Evolutionary conservation across 2,888 invertebrate genomes (phyloP).

Genomic region (Epistrophe grossulariae): DNA sequence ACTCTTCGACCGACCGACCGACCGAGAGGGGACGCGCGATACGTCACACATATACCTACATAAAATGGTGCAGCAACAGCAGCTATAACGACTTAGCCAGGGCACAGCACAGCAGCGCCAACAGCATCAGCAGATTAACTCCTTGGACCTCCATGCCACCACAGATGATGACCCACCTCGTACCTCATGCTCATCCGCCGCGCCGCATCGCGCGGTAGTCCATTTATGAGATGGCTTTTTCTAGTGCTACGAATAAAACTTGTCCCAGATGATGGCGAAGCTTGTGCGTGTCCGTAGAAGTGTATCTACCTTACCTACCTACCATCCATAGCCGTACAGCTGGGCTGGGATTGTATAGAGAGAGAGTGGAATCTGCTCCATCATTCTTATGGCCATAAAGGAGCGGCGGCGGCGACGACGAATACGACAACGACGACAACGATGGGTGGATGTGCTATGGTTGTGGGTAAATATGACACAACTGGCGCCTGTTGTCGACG

Average conservation of each 20-base stretch:
- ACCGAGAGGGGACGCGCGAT: neutral
- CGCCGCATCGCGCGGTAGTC: slow-evolving; percentile 9
- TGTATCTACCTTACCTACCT: neutral
- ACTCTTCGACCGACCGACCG: neutral
- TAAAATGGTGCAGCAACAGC: slow-evolving; percentile 31
- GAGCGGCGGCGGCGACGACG: slow-evolving; percentile 10
- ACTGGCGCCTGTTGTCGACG: slow-evolving; percentile 74
- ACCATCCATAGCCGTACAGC: neutral
- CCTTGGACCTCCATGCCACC: slow-evolving; percentile 70
- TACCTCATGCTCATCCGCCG: slow-evolving; percentile 16
- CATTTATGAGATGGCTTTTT: slow-evolving; percentile 49
- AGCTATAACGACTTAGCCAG: slow-evolving; percentile 31
- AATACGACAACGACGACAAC: neutral
- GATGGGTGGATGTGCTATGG: slow-evolving; percentile 63
- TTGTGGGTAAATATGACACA: slow-evolving; percentile 76
- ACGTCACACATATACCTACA: neutral
- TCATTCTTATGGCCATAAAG: slow-evolving; percentile 35
- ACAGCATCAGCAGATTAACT: slow-evolving; percentile 75
- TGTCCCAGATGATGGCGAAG: slow-evolving; percentile 56
- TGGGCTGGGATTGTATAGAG: slow-evolving; percentile 14
- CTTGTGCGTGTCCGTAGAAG: slow-evolving; percentile 63
- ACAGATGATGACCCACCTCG: slow-evolving; percentile 55
- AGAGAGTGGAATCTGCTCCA: slow-evolving; percentile 59
- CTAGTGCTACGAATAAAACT: slow-evolving; percentile 40
- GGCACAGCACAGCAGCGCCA: slow-evolving; percentile 68